Evolutionary conservation across 2,113 vertebrate genomes (phyloP), one percentile per base, ranked within the genome.

Genomic region (Bubo bubo): DNA sequence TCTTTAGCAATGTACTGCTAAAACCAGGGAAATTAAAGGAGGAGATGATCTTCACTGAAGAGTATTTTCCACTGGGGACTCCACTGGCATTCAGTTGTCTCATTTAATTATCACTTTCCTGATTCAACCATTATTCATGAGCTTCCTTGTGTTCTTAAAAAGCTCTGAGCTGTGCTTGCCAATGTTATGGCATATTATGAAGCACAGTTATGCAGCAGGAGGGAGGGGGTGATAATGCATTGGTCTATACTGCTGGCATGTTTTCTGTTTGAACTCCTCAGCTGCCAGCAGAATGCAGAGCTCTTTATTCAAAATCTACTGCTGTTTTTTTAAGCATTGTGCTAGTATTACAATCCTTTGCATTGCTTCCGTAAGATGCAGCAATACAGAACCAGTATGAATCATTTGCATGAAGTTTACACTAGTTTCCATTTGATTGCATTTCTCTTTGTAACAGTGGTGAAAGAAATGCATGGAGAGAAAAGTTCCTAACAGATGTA

Each of bases 101-200:
- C 98, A 97, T 98, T 98, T 98, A 98, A 98, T 98, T 98, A 98
- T 97, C 98, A 96, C 96, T 98, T 98, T 97, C 97, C 97, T 98
- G 97, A 98, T 98, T 98, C 98, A 98, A 97, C 97, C 97, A 98
- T 98, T 98, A 98, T 98, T 98, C 98, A 98, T 98, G 98, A 98
- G 98, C 95, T 97, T 86, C 95, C 95, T 97, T 97, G 97, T 98
- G 96, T 98, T 98, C 98, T 98, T 98, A 98, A 98, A 98, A 98
- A 98, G 98, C 98, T 98, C 96, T 97, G 97, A 98, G 98, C 96
- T 98, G 96, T 96, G 97, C 96, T 97, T 98, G 98, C 98, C 98
- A 98, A 98, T 98, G 98, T 98, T 98, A 96, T 98, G 98, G 98
- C 98, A 98, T 97, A 96, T 97, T 98, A 98, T 79, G 93, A 98